Evolutionary conservation across 2,797 vertebrate species (phyloP).

Genomic region (Craterocephalus amniculus): DNA sequence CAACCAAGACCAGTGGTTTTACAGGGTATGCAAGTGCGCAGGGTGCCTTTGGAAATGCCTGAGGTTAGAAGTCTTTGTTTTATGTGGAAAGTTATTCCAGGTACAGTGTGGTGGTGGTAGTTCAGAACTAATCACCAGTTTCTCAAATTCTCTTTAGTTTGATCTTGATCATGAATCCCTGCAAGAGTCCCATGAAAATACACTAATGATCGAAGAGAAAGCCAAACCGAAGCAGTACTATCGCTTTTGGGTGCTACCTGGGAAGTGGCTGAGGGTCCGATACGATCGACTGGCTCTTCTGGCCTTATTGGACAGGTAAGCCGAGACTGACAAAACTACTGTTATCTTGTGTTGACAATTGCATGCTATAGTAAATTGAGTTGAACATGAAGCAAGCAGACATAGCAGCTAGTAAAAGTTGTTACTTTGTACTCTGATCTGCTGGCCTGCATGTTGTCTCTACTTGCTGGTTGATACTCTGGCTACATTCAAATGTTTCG

Average conservation of each 20-base stretch:
- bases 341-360: background rate
- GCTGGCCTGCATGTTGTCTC: background rate
- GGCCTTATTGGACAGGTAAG: constrained; percentile 90
- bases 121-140: background rate
- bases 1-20: constrained; percentile 89
- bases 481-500: background rate
- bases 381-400: background rate
- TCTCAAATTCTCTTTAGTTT: constrained; percentile 76
- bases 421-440: background rate
- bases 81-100: constrained; percentile 5
- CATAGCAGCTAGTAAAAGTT: background rate
- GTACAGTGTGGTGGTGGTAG: background rate
- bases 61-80: constrained; percentile 83
- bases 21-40: constrained; percentile 94
- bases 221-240: constrained; percentile 92
- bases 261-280: constrained; percentile 90
- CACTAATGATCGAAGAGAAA: constrained; percentile 92
- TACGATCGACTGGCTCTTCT: constrained; percentile 91
- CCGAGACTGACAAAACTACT: background rate
- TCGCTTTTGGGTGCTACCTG: constrained; percentile 91
- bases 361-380: background rate
- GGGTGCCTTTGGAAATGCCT: constrained; percentile 90
- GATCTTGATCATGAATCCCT: constrained; percentile 93
- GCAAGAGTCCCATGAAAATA: constrained; percentile 94
- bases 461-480: background rate